A percentile compares a stretch with the other conserved stretches of the same genome.
Conservation (phyloP, 1,140 invertebrate genomes). For the Papilio glaucus region DNA sequence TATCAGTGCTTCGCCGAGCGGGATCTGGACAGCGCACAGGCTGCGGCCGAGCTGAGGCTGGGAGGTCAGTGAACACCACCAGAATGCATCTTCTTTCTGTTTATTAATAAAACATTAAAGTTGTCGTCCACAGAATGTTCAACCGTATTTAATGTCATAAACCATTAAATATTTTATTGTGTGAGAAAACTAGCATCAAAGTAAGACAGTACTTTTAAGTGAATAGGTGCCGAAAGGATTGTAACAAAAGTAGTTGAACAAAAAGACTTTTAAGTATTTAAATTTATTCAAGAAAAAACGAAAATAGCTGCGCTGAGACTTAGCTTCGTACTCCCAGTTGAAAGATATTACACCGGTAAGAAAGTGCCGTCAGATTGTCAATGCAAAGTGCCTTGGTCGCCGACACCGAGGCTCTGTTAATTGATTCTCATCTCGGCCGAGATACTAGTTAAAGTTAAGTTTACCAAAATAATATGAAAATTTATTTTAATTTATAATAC, state of each 20-base stretch:
- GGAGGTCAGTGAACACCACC: slow-evolving; percentile 85
- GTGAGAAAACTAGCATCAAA: not conserved
- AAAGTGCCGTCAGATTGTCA: slow-evolving; percentile 27
- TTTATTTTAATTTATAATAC: too few species aligned
- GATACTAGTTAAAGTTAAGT: not conserved
- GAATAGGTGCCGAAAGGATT: not conserved
- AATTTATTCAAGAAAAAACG: slow-evolving; percentile 40
- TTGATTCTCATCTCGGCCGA: slow-evolving; percentile 35
- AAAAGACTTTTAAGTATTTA: slow-evolving; percentile 35
- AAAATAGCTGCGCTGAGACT: slow-evolving; percentile 28
- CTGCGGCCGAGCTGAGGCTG: slow-evolving; percentile 88
- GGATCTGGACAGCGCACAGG: slow-evolving; percentile 88
- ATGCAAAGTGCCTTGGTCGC: slow-evolving; percentile 34
- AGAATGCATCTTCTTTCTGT: not conserved
- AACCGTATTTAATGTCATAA: not conserved
- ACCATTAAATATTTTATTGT: not conserved
- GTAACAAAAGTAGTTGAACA: slow-evolving; percentile 28
- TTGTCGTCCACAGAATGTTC: too few species aligned
- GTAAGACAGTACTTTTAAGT: not conserved
- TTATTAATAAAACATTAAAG: not conserved
- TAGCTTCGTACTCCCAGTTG: slow-evolving; percentile 34
- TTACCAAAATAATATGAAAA: too few species aligned
- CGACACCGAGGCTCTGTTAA: slow-evolving; percentile 35
- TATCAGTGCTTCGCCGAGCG: slow-evolving; percentile 92
- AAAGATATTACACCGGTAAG: slow-evolving; percentile 15